These are phyloP conservation scores for Drosophila jambulina DNA, from an alignment of 1,140 invertebrate genomes.

Conservation along the genomic window DNA sequence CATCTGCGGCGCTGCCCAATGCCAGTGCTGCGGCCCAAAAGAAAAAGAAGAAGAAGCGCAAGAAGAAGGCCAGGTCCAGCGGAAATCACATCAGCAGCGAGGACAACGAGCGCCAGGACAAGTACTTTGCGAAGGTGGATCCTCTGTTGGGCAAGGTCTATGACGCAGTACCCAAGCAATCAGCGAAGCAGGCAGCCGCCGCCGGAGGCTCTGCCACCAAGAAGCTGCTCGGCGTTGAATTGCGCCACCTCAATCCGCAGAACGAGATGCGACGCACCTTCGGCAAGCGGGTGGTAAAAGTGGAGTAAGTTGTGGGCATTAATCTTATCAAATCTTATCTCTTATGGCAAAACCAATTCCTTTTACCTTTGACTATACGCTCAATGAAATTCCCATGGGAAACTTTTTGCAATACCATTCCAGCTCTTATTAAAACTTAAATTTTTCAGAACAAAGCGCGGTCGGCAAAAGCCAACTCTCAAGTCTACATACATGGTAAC, in stretches of 20 bases:
- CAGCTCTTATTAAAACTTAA: neutral
- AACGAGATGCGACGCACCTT: slow-evolving; percentile 95
- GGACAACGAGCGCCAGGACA: slow-evolving; percentile 86
- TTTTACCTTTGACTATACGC: neutral
- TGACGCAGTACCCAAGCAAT: slow-evolving; percentile 64
- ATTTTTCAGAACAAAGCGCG: slow-evolving; percentile 86
- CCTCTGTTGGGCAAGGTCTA: slow-evolving; percentile 69
- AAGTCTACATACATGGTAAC: slow-evolving; percentile 89
- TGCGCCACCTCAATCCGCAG: slow-evolving; percentile 92
- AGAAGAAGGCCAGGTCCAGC: slow-evolving; percentile 86
- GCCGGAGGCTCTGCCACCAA: slow-evolving; percentile 76
- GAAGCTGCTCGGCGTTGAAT: slow-evolving; percentile 88
- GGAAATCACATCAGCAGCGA: slow-evolving; percentile 87
- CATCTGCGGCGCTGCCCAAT: slow-evolving; percentile 85
- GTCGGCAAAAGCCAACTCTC: slow-evolving; percentile 86
- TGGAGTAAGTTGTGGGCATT: slow-evolving; percentile 69
- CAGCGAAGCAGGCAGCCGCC: slow-evolving; percentile 40
- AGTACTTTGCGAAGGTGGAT: slow-evolving; percentile 75
- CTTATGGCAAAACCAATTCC: neutral
- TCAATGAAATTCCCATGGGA: neutral
- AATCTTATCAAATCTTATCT: slow-evolving; percentile 7
- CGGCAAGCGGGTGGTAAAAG: slow-evolving; percentile 90
- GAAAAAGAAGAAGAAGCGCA: slow-evolving; percentile 90
- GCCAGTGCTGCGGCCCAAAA: slow-evolving; percentile 75
- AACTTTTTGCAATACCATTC: neutral